Evolutionary conservation across 2,113 vertebrate genomes (phyloP), one percentile per base, ranked within the genome.

Genomic region (Oostethus manadensis): DNA sequence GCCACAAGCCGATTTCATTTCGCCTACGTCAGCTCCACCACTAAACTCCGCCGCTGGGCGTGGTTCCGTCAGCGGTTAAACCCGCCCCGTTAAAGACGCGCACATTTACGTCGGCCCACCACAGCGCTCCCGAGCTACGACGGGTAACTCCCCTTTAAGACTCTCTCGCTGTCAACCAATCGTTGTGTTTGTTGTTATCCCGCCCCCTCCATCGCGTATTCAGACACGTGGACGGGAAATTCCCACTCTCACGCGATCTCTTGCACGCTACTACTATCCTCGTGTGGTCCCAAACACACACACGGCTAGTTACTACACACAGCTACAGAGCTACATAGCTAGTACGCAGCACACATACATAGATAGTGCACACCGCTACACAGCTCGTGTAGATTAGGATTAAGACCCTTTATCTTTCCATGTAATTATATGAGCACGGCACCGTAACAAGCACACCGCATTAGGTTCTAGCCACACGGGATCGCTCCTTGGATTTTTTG

Each of bases 151-250:
- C 45, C 42, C 83, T 86, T 88, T 74, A 83, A 89, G 68, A 35
- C 0, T 0, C 26, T 6, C 48, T 3, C 1, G 10, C 29, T 4
- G 43, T 13, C n/a, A 51, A 21, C 90, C 90, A 90, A 89, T 90
- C 71, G 50, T 0, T 10, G 46, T 1, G 11, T 90, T 90, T 90
- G 89, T 91, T 91, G 70, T 88, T 55, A 50, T 88, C 80, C 84
- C 76, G 83, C 86, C 77, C 68, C 48, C 60, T 53, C 1, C 6
- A 38, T 20, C 65, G 58, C 54, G 76, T 79, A 78, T 80, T 77
- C 63, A 82, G 83, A 90, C 90, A 90, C 88, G 88, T 90, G 90
- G 86, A 82, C 64, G 88, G 89, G 89, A 89, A 91, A 88, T 90
- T 89, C 89, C 89, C 88, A 29, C n/a, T 68, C 76, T 84, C 86